These are phyloP conservation scores for Ctenicera cuprea DNA, from an alignment of 2,888 invertebrate genomes.

Conservation along the genomic window DNA sequence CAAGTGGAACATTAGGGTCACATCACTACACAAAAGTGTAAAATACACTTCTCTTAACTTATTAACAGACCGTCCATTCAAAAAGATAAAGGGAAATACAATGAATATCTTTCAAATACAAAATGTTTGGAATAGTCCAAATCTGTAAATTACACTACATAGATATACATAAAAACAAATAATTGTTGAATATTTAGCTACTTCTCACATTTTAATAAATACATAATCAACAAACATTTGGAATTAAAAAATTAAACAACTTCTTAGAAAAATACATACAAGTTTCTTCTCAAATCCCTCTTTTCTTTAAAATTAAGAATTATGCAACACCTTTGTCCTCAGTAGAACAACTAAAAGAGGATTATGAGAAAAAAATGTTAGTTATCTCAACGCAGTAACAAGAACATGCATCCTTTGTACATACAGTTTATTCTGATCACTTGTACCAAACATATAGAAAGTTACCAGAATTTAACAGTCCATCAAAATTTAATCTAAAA, in stretches of 20 bases:
- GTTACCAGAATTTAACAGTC: slow-evolving; percentile 9
- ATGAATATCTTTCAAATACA: slow-evolving; percentile 7
- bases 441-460: background rate
- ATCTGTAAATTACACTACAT: slow-evolving; percentile 3
- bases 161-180: slow-evolving; percentile 8
- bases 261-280: slow-evolving; percentile 8
- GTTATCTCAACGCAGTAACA: slow-evolving; percentile 2
- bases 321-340: background rate
- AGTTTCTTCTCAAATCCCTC: background rate
- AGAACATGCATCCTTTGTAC: background rate
- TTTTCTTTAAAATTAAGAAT: background rate
- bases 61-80: slow-evolving; percentile 9
- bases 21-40: slow-evolving; percentile 28
- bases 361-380: background rate
- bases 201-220: background rate
- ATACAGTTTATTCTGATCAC: background rate
- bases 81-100: background rate
- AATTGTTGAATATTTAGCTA: background rate
- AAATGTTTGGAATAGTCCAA: slow-evolving; percentile 19
- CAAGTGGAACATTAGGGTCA: slow-evolving; percentile 26
- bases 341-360: background rate
- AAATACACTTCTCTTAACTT: background rate
- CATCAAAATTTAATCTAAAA: background rate
- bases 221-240: background rate
- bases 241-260: background rate